phyloP scores from a whole-genome alignment of 1,140 invertebrate genomes.

The Homalodisca vitripennis region DNA sequence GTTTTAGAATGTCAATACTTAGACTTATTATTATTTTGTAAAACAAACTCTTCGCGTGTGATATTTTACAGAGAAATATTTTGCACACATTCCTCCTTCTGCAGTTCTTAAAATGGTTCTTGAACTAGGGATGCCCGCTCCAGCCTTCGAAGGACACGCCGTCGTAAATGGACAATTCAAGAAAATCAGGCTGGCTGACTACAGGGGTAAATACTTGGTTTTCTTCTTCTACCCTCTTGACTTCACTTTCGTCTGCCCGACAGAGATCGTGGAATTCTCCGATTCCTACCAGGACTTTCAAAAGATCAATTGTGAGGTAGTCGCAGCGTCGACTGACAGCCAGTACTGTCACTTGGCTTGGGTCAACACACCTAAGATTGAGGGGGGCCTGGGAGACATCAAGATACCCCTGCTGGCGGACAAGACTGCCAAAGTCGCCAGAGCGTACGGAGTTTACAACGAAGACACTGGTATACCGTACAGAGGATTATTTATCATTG shows the following conservation, averaged over 20 bases:
- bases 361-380: constrained; percentile 71
- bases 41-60: no score
- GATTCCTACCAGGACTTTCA: constrained; percentile 62
- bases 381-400: constrained; percentile 85
- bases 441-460: constrained; percentile 83
- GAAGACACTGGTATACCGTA: constrained; percentile 82
- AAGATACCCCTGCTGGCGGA: constrained; percentile 89
- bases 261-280: constrained; percentile 69
- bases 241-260: constrained; percentile 77
- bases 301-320: constrained; percentile 61
- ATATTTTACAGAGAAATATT: no score
- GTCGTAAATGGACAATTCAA: constrained; percentile 89
- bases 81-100: no score
- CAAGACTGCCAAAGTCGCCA: constrained; percentile 83
- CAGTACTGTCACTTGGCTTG: constrained; percentile 69
- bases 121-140: constrained; percentile 72
- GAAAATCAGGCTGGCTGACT: constrained; percentile 79
- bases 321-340: constrained; percentile 66
- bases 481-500: constrained; percentile 67
- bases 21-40: no score
- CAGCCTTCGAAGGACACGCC: constrained; percentile 81
- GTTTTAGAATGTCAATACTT: no score
- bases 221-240: constrained; percentile 93
- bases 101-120: no score
- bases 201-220: constrained; percentile 90